Evolutionary conservation across 2,888 invertebrate genomes (phyloP).

Genomic region (Rhabditophanes sp.): DNA sequence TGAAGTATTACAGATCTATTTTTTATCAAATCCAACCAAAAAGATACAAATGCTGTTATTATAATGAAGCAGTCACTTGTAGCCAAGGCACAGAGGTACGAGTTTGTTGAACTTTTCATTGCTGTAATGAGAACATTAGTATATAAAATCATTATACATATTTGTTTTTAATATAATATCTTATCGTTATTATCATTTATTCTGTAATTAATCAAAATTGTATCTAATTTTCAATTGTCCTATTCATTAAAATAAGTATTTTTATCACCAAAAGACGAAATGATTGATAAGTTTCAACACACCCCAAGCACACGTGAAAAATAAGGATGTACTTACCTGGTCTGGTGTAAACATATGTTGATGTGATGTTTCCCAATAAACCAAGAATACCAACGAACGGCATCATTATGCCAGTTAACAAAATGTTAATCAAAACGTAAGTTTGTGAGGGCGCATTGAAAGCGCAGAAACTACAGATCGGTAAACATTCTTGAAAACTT

Average conservation of each 20-base stretch:
- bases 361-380: conserved; percentile 34
- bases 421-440: conserved; percentile 27
- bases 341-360: conserved; percentile 38
- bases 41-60: too few species aligned
- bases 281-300: too few species aligned
- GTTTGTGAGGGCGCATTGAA: conserved; percentile 11
- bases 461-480: too few species aligned
- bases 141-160: not conserved
- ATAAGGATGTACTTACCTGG: too few species aligned
- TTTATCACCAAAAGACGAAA: too few species aligned
- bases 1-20: too few species aligned
- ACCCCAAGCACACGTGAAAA: too few species aligned
- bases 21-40: too few species aligned
- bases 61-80: too few species aligned
- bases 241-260: conserved; percentile 1
- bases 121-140: conserved; percentile 18
- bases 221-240: not conserved
- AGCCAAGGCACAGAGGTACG: conserved; percentile 35
- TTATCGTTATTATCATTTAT: too few species aligned
- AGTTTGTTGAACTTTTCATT: conserved; percentile 34
- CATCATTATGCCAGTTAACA: conserved; percentile 34
- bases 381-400: conserved; percentile 38
- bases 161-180: not conserved
- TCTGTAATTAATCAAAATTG: too few species aligned
- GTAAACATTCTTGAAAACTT: too few species aligned